Evolutionary conservation across 1,140 invertebrate species (phyloP).

Genomic region (Lordiphosa clarofinis): DNA sequence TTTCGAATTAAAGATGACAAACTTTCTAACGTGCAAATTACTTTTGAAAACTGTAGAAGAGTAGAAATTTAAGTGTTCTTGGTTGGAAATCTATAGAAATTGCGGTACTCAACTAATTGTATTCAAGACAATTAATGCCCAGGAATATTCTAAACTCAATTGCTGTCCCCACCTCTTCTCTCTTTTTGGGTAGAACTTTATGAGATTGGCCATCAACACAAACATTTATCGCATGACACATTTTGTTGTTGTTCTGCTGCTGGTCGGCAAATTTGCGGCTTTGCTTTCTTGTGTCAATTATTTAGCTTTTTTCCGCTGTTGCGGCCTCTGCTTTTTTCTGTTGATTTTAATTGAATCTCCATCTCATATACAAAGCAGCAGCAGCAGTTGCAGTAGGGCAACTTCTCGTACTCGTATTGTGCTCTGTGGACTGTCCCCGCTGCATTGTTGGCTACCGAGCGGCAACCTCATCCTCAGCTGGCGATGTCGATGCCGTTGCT

Average conservation of each 20-base stretch:
- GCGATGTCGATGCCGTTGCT: constrained; percentile 47
- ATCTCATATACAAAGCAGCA: constrained; percentile 70
- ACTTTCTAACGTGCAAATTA: too few relatives aligned
- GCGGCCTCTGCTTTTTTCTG: constrained; percentile 20
- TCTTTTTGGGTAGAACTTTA: constrained; percentile 35
- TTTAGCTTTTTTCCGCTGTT: constrained; percentile 57
- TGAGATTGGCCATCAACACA: constrained; percentile 55
- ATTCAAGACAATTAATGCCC: too few relatives aligned
- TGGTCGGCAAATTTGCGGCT: constrained; percentile 64
- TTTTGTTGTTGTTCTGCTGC: constrained; percentile 16
- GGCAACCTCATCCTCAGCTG: constrained; percentile 11
- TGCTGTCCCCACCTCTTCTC: not conserved
- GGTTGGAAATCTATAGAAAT: too few relatives aligned
- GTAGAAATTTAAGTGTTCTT: too few relatives aligned
- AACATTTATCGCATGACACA: constrained; percentile 73
- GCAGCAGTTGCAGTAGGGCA: constrained; percentile 36
- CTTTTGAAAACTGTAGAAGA: too few relatives aligned
- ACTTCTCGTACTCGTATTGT: constrained; percentile 32
- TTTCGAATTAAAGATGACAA: too few relatives aligned
- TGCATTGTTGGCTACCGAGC: constrained; percentile 30
- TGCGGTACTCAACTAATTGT: too few relatives aligned
- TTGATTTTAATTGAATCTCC: constrained; percentile 74
- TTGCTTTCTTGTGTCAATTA: constrained; percentile 76
- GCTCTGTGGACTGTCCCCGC: constrained; percentile 15
- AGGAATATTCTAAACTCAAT: too few relatives aligned